phyloP scores from a whole-genome alignment of 2,888 invertebrate species.

The Pterostichus niger region DNA sequence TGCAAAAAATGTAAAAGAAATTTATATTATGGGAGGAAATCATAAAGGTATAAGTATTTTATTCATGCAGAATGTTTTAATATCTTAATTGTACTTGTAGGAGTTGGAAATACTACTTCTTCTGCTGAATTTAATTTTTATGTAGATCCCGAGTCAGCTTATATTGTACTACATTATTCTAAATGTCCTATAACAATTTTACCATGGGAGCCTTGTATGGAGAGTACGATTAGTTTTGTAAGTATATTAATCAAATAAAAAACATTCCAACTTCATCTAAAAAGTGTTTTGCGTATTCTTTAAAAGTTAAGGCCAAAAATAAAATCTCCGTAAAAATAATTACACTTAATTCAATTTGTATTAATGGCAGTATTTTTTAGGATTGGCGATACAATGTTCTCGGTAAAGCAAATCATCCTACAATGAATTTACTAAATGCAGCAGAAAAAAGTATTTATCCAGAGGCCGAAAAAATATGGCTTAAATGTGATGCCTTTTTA shows the following conservation, averaged over 20 bases:
- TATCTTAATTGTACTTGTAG: conserved; percentile 72
- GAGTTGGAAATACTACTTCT: conserved; percentile 81
- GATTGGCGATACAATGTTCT: conserved; percentile 79
- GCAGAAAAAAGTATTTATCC: conserved; percentile 75
- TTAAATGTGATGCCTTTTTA: conserved; percentile 79
- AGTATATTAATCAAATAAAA: conserved; percentile 71
- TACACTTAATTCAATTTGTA: too few relatives aligned
- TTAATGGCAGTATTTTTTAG: conserved; percentile 73
- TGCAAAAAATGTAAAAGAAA: conserved; percentile 81
- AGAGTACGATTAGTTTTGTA: conserved; percentile 72
- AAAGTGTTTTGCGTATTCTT: too few relatives aligned
- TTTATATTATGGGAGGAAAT: conserved; percentile 91
- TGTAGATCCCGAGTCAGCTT: conserved; percentile 88
- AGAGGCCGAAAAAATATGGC: conserved; percentile 70
- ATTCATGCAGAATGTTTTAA: conserved; percentile 68
- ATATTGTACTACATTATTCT: conserved; percentile 83
- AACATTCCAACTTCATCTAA: too few relatives aligned
- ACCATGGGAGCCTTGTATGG: conserved; percentile 85
- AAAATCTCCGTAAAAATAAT: too few relatives aligned
- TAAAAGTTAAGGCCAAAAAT: background rate
- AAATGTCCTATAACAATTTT: conserved; percentile 81
- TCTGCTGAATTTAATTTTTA: conserved; percentile 89
- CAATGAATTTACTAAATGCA: conserved; percentile 78
- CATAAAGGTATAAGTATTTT: conserved; percentile 79
- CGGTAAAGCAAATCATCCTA: conserved; percentile 75